phyloP scores from a whole-genome alignment of 2,888 invertebrate genomes.

The Andrena dorsata region DNA sequence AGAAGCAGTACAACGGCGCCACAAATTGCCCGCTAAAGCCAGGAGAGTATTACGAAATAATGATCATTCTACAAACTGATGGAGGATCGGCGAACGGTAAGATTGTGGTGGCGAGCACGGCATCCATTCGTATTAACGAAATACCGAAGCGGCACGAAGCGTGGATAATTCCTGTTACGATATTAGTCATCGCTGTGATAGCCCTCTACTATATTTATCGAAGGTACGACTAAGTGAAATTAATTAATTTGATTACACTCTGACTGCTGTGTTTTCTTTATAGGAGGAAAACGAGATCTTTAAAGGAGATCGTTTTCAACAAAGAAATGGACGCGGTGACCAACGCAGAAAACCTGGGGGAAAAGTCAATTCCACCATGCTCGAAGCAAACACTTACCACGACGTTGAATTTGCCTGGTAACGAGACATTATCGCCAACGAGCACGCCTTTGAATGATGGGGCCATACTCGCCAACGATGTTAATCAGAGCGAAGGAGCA shows the following conservation, averaged over 20 bases:
- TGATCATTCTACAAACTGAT: conserved; percentile 48
- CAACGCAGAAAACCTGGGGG: conserved; percentile 15
- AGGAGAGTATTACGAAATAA: conserved; percentile 61
- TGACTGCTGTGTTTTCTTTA: background rate
- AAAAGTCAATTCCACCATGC: conserved; percentile 3
- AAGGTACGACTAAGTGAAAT: conserved; percentile 42
- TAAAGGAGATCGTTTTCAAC: background rate
- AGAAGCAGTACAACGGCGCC: conserved; percentile 39
- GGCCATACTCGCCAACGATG: background rate
- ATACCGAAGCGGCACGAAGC: conserved; percentile 28
- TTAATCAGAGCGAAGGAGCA: conserved; percentile 2
- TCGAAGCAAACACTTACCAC: conserved; percentile 9
- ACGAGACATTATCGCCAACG: conserved; percentile 17
- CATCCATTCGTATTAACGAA: conserved; percentile 54
- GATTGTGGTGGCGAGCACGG: conserved; percentile 53
- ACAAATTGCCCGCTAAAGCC: conserved; percentile 66
- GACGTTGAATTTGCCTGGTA: conserved; percentile 18
- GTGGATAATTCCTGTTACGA: conserved; percentile 63
- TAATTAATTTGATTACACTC: background rate
- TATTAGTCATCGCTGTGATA: conserved; percentile 39
- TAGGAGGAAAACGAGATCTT: conserved; percentile 34
- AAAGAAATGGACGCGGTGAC: conserved; percentile 41
- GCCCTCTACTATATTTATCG: conserved; percentile 41
- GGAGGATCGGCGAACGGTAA: conserved; percentile 14
- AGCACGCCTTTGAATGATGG: conserved; percentile 17